Evolutionary conservation across 2,113 vertebrate species (phyloP).

Genomic region (Regulus satrapa): DNA sequence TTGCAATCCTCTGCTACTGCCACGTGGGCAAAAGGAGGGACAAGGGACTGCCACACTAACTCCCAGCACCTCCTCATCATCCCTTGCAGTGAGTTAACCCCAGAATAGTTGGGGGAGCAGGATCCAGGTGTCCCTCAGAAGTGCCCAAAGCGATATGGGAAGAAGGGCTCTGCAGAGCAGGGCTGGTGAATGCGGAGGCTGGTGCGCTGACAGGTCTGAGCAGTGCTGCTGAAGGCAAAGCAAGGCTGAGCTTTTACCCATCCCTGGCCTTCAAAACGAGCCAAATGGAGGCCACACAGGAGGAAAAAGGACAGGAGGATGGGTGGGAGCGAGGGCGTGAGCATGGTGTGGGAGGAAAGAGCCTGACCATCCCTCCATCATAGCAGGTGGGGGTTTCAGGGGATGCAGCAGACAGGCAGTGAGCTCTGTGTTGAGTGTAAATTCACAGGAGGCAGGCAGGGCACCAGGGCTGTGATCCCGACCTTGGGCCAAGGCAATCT

Average conservation of each 20-base stretch:
- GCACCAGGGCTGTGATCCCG: constrained; percentile 17
- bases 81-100: background rate
- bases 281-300: background rate
- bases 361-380: background rate
- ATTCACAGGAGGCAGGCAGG: background rate
- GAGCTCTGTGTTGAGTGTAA: background rate
- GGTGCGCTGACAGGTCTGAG: background rate
- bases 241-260: constrained; percentile 6
- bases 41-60: background rate
- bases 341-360: background rate
- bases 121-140: background rate
- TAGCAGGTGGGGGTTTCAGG: background rate
- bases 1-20: background rate
- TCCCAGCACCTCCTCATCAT: background rate
- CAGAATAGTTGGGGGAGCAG: background rate
- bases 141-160: background rate
- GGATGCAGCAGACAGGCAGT: background rate
- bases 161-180: background rate
- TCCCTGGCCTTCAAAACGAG: background rate
- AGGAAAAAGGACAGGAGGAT: background rate
- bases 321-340: background rate
- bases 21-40: background rate
- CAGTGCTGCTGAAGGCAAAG: constrained; percentile 19
- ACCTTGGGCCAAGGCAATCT: constrained; percentile 71
- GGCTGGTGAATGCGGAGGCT: background rate